Evolutionary conservation across 2,113 vertebrate genomes (phyloP).

Genomic region (Cavia aperea): DNA sequence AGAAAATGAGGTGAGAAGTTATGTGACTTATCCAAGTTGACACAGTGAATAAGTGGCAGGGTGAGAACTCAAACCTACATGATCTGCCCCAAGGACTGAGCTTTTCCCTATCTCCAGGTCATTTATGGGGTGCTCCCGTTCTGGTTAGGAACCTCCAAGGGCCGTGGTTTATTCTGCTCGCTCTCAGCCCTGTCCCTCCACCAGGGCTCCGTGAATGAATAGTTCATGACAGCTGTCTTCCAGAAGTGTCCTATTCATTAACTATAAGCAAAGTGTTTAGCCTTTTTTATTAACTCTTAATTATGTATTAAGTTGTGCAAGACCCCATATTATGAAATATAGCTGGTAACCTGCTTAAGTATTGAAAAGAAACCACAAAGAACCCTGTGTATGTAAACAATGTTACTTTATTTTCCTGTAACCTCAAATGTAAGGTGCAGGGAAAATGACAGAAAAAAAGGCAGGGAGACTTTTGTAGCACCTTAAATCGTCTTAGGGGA

Average conservation of each 20-base stretch:
- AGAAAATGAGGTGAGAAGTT: neutral
- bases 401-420: constrained; percentile 7
- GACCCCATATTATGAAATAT: neutral
- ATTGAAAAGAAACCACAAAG: constrained; percentile 30
- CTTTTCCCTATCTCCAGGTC: neutral
- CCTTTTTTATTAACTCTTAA: constrained; percentile 9
- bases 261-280: neutral
- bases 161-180: neutral
- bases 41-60: neutral
- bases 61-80: neutral
- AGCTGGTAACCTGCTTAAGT: neutral
- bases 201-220: neutral
- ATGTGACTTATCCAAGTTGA: neutral
- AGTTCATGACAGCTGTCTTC: constrained; percentile 14
- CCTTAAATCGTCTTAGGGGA: neutral
- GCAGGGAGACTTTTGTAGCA: neutral
- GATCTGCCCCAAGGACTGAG: neutral
- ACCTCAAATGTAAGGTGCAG: neutral
- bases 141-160: neutral
- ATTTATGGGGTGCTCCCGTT: neutral
- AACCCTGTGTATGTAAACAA: neutral
- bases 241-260: neutral
- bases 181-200: neutral
- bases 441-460: neutral
- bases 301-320: neutral